Percentiles rank a stretch among this genome's conserved stretches.
Evolutionary conservation across 2,888 invertebrate species (phyloP).

Genomic region (Apeira syringaria): DNA sequence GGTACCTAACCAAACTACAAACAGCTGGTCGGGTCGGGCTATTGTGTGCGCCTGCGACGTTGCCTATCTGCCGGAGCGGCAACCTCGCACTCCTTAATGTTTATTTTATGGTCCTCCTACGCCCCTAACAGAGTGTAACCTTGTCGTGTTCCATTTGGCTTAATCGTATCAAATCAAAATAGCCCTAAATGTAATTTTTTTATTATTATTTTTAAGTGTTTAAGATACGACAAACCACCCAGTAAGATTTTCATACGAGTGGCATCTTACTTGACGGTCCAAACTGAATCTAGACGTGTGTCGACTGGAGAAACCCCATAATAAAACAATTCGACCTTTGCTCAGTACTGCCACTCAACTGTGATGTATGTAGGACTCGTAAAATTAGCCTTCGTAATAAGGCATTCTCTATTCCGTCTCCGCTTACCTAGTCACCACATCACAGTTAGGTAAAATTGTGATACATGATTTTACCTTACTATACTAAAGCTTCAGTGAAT

Average conservation of each 20-base stretch:
- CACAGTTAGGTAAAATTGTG: constrained; percentile 13
- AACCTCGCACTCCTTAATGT: constrained; percentile 55
- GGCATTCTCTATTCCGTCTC: constrained; percentile 6
- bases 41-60: constrained; percentile 60
- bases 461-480: too few species aligned
- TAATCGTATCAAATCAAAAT: too few species aligned
- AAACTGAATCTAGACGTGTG: too few species aligned
- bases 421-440: too few species aligned
- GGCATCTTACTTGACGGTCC: too few species aligned
- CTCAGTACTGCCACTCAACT: constrained; percentile 13
- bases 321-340: constrained; percentile 10
- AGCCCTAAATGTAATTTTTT: too few species aligned
- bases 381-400: constrained; percentile 23
- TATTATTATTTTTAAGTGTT: too few species aligned
- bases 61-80: constrained; percentile 51
- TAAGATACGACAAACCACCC: too few species aligned
- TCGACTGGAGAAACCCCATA: too few species aligned
- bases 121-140: constrained; percentile 20
- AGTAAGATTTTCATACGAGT: too few species aligned
- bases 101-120: constrained; percentile 42
- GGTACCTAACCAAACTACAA: constrained; percentile 54
- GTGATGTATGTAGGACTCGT: constrained; percentile 19
- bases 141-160: constrained; percentile 20
- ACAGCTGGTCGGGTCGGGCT: constrained; percentile 58
- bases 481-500: too few species aligned